Evolutionary conservation across 2,888 invertebrate genomes (phyloP).

Genomic region (Lissocephala sabroskyi): DNA sequence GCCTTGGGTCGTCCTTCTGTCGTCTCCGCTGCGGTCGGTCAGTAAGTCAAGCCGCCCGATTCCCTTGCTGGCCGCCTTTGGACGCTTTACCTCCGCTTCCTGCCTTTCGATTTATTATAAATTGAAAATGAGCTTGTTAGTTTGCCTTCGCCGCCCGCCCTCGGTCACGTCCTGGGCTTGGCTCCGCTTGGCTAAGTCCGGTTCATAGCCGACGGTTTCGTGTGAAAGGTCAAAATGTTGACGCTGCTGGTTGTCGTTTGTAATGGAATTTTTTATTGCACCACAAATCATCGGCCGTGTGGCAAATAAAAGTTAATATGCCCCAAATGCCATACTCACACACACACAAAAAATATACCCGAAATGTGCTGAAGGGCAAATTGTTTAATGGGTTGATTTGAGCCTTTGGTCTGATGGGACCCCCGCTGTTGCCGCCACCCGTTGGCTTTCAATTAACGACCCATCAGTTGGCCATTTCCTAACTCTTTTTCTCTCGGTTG

Average conservation of each 20-base stretch:
- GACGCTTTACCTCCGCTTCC: neutral
- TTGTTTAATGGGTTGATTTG: constrained; percentile 44
- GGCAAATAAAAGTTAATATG: neutral
- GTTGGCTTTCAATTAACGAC: constrained; percentile 58
- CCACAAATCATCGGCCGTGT: constrained; percentile 46
- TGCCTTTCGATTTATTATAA: constrained; percentile 54
- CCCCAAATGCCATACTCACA: constrained; percentile 18
- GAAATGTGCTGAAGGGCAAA: too few relatives aligned
- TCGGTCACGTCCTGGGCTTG: constrained; percentile 1
- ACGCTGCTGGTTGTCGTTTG: constrained; percentile 2
- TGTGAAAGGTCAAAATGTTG: neutral
- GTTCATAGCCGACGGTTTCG: too few relatives aligned
- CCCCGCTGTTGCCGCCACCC: constrained; percentile 29
- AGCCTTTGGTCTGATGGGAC: constrained; percentile 6
- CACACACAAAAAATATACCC: too few relatives aligned
- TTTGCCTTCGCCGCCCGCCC: constrained; percentile 26
- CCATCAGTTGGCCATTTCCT: too few relatives aligned
- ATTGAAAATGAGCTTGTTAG: constrained; percentile 60
- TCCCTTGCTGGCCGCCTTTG: too few relatives aligned
- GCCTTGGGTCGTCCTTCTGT: neutral
- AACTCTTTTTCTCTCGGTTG: too few relatives aligned
- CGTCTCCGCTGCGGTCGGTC: too few relatives aligned
- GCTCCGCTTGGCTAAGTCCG: too few relatives aligned
- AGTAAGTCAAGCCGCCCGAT: too few relatives aligned
- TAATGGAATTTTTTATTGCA: constrained; percentile 47